phyloP scores from a whole-genome alignment of 1,140 invertebrate species.

The Vanessa tameamea region DNA sequence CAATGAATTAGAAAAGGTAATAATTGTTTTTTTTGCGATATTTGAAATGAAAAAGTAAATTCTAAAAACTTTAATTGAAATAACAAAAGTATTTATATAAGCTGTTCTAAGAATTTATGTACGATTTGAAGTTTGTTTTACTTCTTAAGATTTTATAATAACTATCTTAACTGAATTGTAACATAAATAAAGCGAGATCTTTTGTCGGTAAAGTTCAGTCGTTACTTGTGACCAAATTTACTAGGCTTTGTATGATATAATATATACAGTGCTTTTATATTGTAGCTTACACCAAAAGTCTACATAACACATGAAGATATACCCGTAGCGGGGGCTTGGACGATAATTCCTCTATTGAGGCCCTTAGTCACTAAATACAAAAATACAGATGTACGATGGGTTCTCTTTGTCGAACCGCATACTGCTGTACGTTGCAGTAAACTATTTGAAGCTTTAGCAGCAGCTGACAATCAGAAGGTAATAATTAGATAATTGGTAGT shows the following conservation, averaged over 20 bases:
- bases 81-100: no score
- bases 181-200: no score
- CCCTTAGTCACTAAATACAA: constrained; percentile 55
- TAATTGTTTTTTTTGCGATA: neutral
- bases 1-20: constrained; percentile 58
- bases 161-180: no score
- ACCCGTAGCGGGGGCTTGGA: constrained; percentile 63
- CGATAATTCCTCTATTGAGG: constrained; percentile 60
- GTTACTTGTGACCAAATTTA: no score
- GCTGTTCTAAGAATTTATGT: no score
- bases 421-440: constrained; percentile 64
- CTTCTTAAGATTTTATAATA: no score
- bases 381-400: constrained; percentile 62
- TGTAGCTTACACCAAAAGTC: constrained; percentile 55
- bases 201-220: no score
- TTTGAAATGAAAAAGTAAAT: no score
- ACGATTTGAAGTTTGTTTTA: no score
- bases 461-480: constrained; percentile 61
- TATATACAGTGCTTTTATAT: constrained; percentile 5
- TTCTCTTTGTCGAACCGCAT: constrained; percentile 65
- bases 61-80: no score
- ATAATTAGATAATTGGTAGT: neutral
- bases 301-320: constrained; percentile 69
- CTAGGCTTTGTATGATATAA: no score
- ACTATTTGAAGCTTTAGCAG: constrained; percentile 56